These are phyloP conservation scores for Bicyclus anynana DNA, from an alignment of 1,140 invertebrate genomes.

Conservation along the genomic window DNA sequence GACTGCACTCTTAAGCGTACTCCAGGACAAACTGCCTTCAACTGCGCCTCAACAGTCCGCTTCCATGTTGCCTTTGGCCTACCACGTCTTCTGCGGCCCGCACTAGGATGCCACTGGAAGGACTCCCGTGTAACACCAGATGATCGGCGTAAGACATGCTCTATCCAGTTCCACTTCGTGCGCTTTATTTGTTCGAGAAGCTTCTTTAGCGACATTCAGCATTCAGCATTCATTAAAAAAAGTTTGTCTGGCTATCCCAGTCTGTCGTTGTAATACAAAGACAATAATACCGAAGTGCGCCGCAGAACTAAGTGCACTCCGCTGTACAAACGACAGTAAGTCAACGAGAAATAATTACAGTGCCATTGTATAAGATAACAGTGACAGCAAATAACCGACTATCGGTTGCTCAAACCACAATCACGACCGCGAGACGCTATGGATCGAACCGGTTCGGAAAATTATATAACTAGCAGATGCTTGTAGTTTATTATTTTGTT, in stretches of 20 bases:
- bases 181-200: too few species aligned
- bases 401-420: slow-evolving; percentile 9
- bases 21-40: too few species aligned
- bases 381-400: slow-evolving; percentile 14
- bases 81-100: too few species aligned
- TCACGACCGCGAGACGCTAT: slow-evolving; percentile 11
- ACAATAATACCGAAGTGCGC: background rate
- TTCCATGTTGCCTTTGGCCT: too few species aligned
- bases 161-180: too few species aligned
- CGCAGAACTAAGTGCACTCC: slow-evolving; percentile 3
- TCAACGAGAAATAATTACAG: slow-evolving; percentile 16
- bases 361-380: slow-evolving; percentile 12
- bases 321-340: slow-evolving; percentile 15
- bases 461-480: background rate
- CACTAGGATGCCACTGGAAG: too few species aligned
- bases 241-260: background rate
- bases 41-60: too few species aligned
- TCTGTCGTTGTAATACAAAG: background rate
- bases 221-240: background rate
- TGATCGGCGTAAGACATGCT: too few species aligned
- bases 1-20: too few species aligned
- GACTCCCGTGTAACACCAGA: too few species aligned
- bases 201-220: too few species aligned
- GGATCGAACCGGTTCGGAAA: background rate
- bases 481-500: background rate